A percentile compares a stretch with the other conserved stretches of the same genome.
These are phyloP conservation scores for Hippopotamyrus pictus DNA, from an alignment of 2,797 vertebrate species.

Conservation along the genomic window DNA sequence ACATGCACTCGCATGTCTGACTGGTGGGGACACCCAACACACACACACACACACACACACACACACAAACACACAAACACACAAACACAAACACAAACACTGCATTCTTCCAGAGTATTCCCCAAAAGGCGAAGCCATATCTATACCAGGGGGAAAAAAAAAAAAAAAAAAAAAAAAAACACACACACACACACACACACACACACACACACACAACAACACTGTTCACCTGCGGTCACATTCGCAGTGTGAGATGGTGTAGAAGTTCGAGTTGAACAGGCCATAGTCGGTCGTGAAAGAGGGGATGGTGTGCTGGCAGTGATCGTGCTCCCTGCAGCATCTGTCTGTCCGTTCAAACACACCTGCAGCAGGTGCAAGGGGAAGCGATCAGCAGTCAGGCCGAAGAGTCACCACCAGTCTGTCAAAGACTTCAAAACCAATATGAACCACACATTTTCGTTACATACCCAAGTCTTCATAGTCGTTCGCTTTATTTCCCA, in stretches of 20 bases:
- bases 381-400: neutral
- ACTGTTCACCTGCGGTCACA: constrained; percentile 65
- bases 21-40: neutral
- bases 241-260: constrained; percentile 82
- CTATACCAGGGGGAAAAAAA: neutral
- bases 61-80: neutral
- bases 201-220: too few relatives aligned
- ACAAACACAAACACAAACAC: neutral
- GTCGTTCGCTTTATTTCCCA: constrained; percentile 67
- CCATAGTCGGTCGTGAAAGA: constrained; percentile 73
- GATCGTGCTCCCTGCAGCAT: constrained; percentile 83
- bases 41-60: neutral
- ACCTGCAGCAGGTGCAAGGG: constrained; percentile 41
- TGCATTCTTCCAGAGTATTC: neutral
- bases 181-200: too few relatives aligned
- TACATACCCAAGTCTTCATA: constrained; percentile 66
- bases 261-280: constrained; percentile 76
- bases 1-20: neutral
- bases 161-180: neutral
- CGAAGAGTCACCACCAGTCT: neutral
- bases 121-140: neutral
- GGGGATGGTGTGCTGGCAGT: constrained; percentile 66
- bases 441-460: neutral
- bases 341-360: constrained; percentile 65
- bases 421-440: neutral